Base-by-base conservation (phyloP, 2,113 vertebrate species). In the Choloepus hoffmanni region DNA sequence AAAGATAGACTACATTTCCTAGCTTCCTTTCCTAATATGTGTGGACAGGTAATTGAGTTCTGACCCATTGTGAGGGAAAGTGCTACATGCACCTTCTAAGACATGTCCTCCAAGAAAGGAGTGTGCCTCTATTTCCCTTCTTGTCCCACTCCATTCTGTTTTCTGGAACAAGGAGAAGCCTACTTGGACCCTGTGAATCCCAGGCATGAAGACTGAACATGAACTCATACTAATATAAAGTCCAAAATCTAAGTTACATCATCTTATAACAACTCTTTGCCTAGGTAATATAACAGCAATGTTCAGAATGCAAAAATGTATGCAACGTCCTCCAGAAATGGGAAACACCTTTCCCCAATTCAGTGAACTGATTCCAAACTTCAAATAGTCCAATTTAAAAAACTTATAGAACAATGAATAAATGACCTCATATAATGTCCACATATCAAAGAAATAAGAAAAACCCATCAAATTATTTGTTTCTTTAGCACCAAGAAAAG, bases 401-500 rank as follows among this genome's bases (percentile, higher is more conserved):
- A 76, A 58, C 67, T 55, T 28, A 40, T 18, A 48, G 18, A 82
- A 28, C 45, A 93, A 93, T 16, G 21, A 94, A 92, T 43, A 84
- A 93, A 84, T 74, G n/a, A 58, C 3, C 18, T 78, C 33, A 68
- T 63, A 30, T 0, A 83, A 36, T 82, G 26, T 73, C 43, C 50
- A 73, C 9, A 74, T 58, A 82, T 89, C 77, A 95, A 95, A 85
- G 12, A 70, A 92, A 79, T 19, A 55, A 28, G 48, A 72, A 90
- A 96, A 73, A 30, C 13, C 45, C 88, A 77, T 65, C 30, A 62
- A 86, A 94, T 13, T 65, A 53, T 58, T 65, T 91, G 36, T 67
- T 53, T 94, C 16, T 16, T 23, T 78, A 94, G 4, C 28, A 96
- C 14, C n/a, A 92, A 92, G 48, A 78, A 89, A 91, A 95, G 45